A percentile compares a stretch with the other conserved stretches of the same genome.
Conservation (phyloP, 2,113 vertebrate species). For the Stercorarius parasiticus region DNA sequence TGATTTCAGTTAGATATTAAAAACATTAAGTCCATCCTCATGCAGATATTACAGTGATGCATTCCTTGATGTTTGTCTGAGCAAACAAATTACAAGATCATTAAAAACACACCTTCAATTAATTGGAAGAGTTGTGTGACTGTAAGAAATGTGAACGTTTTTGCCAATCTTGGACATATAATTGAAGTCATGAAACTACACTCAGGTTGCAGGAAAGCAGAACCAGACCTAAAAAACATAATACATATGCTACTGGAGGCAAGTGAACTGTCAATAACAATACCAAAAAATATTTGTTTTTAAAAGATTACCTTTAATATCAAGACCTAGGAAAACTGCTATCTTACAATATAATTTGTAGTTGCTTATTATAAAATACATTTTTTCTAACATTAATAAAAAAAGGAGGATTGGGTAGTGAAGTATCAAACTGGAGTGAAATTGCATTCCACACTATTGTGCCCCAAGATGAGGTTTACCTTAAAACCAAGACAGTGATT, state of each 20-base stretch:
- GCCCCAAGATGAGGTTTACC: background rate
- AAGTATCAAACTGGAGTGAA: background rate
- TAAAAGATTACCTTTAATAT: background rate
- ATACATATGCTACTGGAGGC: background rate
- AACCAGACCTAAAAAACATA: rapidly evolving
- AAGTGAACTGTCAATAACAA: background rate
- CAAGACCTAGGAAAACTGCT: background rate
- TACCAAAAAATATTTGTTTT: no score
- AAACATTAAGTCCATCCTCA: background rate
- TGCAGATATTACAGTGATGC: rapidly evolving
- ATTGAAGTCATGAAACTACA: background rate
- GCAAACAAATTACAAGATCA: background rate
- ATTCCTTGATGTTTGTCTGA: background rate
- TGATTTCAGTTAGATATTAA: background rate
- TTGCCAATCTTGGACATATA: background rate
- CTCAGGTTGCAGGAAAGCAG: background rate
- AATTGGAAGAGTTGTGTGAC: background rate
- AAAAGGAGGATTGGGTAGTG: background rate
- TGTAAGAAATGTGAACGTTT: background rate
- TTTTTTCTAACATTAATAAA: background rate
- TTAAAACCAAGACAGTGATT: background rate
- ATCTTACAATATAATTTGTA: background rate
- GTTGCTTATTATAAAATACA: background rate
- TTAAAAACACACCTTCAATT: background rate
- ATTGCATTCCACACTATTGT: background rate